Evolutionary conservation across 2,113 vertebrate genomes (phyloP), one percentile per base, ranked within the genome.

Genomic region (Eudyptes chrysolophus): DNA sequence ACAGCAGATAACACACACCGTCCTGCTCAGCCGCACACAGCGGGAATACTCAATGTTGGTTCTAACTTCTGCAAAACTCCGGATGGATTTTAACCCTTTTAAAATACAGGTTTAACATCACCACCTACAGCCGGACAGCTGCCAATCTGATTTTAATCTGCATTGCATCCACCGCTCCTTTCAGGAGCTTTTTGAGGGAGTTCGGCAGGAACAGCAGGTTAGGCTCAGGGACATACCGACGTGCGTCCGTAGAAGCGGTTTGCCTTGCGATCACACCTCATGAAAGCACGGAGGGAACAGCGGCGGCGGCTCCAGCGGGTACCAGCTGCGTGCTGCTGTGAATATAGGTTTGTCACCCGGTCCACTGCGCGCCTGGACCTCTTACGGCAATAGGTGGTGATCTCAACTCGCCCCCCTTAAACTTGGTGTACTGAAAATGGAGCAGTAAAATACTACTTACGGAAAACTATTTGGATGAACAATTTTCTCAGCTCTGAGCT

Each of bases 171-270:
- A 27, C 17, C 12, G 0, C 19, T 48, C 10, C 36, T 40, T n/a
- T 18, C 7, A 2, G 46, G 25, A 64, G 44, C 9, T 66, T 42
- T 48, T 13, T 32, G 44, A 26, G 7, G 51, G 64, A 44, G 34
- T 3, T 2, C 1, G 54, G 66, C 60, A 21, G 68, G 54, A 69
- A 13, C 0, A 21, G 12, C 54, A 32, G 54, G n/a, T 49, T 13
- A 15, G 13, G 22, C 22, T 54, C 68, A 10, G 55, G 61, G 48
- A 44, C 7, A 2, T 0, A 2, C 27, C 2, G 14, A 48, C 3
- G 6, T 9, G 5, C 7, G 1, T 4, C 0, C 1, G 12, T 1
- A 16, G 20, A 57, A 44, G 44, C 6, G 0, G 21, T 21, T 7
- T n/a, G 20, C 21, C 55, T 26, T 26, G 16, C 7, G 5, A 19